Evolutionary conservation across 1,140 invertebrate species (phyloP), one percentile per base, ranked within the genome.

Genomic region (Elysia chlorotica): DNA sequence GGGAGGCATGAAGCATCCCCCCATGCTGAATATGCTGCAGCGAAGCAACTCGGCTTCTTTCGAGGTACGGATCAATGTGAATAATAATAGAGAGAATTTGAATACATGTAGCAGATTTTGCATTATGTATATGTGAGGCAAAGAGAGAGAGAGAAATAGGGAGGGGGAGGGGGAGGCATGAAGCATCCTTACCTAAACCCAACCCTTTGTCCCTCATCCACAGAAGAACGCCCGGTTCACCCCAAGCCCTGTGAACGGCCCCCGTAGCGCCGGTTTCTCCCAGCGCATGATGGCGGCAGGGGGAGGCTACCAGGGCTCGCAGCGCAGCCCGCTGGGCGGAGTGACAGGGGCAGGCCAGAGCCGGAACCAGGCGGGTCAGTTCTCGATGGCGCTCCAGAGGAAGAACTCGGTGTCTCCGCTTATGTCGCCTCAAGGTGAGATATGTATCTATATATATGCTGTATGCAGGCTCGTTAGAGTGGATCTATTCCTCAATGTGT

Each of bases 141-240:
- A n/a, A n/a, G n/a, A n/a, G n/a, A n/a, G n/a, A n/a, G n/a, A n/a
- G n/a, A n/a, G n/a, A n/a, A n/a, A n/a, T n/a, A n/a, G n/a, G n/a
- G n/a, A n/a, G n/a, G n/a, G n/a, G n/a, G n/a, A n/a, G n/a, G n/a
- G n/a, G n/a, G n/a, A n/a, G n/a, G n/a, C n/a, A n/a, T n/a, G n/a
- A n/a, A n/a, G n/a, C n/a, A n/a, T n/a, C n/a, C n/a, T n/a, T n/a
- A n/a, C n/a, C n/a, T n/a, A n/a, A n/a, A n/a, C n/a, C n/a, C n/a
- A n/a, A n/a, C n/a, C n/a, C n/a, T n/a, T n/a, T n/a, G n/a, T n/a
- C n/a, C n/a, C n/a, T n/a, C n/a, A 25, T 25, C 6, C 30, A 17
- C 83, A 82, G 68, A 81, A 81, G 65, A 82, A 78, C 41, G 82
- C 81, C 4, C 67, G 81, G 1, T 83, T 78, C 74, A 65, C 75